Evolutionary conservation across 2,888 invertebrate species (phyloP), one percentile per base, ranked within the genome.

Genomic region (Leptopilina myrica): DNA sequence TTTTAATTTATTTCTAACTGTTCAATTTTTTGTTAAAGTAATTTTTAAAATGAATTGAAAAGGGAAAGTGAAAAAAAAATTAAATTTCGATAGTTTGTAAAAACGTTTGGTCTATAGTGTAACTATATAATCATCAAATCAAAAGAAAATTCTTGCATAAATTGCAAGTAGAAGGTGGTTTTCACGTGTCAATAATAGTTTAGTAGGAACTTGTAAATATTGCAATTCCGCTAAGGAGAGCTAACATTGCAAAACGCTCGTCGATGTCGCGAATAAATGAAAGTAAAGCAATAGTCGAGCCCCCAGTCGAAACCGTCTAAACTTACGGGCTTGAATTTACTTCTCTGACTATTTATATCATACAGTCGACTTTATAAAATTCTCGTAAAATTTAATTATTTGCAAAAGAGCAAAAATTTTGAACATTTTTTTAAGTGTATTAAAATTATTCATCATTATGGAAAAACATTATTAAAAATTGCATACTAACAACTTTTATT

Each of bases 231-330:
- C 40, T 43, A 43, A 67, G 14, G 62, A 76, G 43, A 64, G 53
- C 43, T 46, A 12, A 76, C 62, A 65, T 77, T 76, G 11, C 65
- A 78, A 65, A 76, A 77, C n/a, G 53, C 11, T 62, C 73, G 12
- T 20, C 46, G 9, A 20, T 33, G 46, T 53, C 64, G 56, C 43
- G 65, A 43, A 66, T 49, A 62, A 78, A 80, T 79, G 81, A 83
- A 84, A 84, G 83, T 81, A 76, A 76, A 76, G 56, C 20, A 59
- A 46, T 78, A 81, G 84, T 78, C 85, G 85, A 85, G 84, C 85
- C 85, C 59, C 83, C 49, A 69, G 62, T 76, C 56, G 14, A 59
- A 26, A 9, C 46, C 69, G 64, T 66, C 59, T 56, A 49, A 20
- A 78, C 14, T 53, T 73, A 9, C n/a, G 26, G 33, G 56, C 46